Percentiles rank a stretch among this genome's conserved stretches.
These are phyloP conservation scores for Phortica okadai DNA, from an alignment of 2,888 invertebrate genomes.

Conservation along the genomic window DNA sequence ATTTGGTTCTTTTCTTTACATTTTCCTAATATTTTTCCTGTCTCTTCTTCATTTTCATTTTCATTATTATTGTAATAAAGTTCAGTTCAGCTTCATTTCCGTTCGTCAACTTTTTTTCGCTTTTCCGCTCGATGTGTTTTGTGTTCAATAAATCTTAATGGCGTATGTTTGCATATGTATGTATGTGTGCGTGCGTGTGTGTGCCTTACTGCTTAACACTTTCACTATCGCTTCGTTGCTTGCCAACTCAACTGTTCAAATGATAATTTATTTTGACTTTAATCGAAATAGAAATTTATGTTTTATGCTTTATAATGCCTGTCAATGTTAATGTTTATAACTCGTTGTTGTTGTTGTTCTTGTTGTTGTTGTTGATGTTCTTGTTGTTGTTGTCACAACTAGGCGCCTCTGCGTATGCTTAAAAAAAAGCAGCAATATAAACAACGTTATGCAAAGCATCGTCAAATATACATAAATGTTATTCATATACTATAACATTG, in stretches of 20 bases:
- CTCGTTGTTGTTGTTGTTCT: no score
- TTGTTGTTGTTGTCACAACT: no score
- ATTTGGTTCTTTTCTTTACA: neutral
- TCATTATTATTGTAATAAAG: slow-evolving; percentile 56
- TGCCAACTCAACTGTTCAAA: neutral
- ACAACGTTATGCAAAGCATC: no score
- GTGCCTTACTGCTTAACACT: neutral
- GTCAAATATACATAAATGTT: no score
- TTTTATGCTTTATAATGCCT: neutral
- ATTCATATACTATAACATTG: no score
- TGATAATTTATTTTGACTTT: neutral
- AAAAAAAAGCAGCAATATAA: no score
- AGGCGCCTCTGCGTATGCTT: no score
- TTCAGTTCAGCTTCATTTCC: slow-evolving; percentile 61
- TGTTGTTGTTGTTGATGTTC: no score
- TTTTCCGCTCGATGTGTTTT: neutral
- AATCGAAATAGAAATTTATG: slow-evolving; percentile 9
- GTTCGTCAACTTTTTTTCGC: slow-evolving; percentile 22
- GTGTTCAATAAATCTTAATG: neutral
- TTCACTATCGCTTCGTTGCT: slow-evolving; percentile 1
- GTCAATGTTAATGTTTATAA: no score
- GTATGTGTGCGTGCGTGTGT: neutral
- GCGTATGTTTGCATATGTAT: slow-evolving; percentile 7
- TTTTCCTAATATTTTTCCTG: neutral
- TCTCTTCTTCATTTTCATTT: neutral